These are phyloP conservation scores for Perca fluviatilis DNA, from an alignment of 2,113 vertebrate species.

Conservation along the genomic window DNA sequence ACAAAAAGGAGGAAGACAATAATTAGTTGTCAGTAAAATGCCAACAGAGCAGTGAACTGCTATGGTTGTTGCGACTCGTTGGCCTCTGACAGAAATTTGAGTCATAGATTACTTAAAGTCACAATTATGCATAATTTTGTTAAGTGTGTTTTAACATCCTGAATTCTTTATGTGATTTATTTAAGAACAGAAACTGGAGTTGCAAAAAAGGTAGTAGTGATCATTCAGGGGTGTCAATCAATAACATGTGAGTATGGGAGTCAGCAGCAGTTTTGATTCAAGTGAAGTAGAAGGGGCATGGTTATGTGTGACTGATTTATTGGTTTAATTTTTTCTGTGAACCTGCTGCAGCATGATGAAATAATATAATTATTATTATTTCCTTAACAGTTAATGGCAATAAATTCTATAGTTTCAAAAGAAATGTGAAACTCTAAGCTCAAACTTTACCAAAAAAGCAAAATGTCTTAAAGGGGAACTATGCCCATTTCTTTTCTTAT, in stretches of 20 bases:
- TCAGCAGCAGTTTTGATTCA: too few species aligned
- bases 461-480: too few species aligned
- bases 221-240: not conserved
- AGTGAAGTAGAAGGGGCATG: too few species aligned
- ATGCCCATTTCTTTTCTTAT: too few species aligned
- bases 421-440: too few species aligned
- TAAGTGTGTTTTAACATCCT: not conserved
- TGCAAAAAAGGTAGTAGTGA: not conserved
- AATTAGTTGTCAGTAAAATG: conserved; percentile 23
- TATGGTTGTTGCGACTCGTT: not conserved
- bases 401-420: too few species aligned
- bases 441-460: too few species aligned
- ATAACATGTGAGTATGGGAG: not conserved
- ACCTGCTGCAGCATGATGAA: too few species aligned
- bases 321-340: too few species aligned
- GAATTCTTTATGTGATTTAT: not conserved
- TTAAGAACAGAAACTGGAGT: conserved; percentile 20
- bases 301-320: too few species aligned
- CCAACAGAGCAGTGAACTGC: conserved; percentile 14
- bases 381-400: too few species aligned
- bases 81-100: not conserved
- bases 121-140: conserved; percentile 3
- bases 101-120: conserved; percentile 4
- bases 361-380: too few species aligned
- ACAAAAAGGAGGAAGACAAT: conserved; percentile 8